These are phyloP conservation scores for Alcedo quadribrachys DNA, from an alignment of 2,797 vertebrate species.

Conservation along the genomic window DNA sequence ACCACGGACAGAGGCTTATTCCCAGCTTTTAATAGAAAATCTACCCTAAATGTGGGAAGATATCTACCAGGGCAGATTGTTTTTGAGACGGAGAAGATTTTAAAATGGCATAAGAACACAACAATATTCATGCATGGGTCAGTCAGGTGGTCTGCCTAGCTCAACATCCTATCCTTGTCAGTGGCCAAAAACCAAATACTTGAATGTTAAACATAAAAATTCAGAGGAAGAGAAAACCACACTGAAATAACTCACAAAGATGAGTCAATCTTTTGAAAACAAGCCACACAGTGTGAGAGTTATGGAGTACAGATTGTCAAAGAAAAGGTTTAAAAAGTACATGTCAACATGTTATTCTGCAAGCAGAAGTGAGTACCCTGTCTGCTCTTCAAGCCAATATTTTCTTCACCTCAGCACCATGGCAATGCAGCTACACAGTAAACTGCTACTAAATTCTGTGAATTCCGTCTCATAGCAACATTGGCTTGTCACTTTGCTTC, in stretches of 20 bases:
- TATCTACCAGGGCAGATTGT: neutral
- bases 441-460: neutral
- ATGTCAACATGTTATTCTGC: neutral
- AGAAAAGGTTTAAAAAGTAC: neutral
- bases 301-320: constrained; percentile 3
- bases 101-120: neutral
- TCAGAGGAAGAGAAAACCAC: neutral
- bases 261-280: constrained; percentile 5
- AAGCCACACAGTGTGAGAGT: neutral
- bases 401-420: constrained; percentile 17
- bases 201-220: neutral
- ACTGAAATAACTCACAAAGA: neutral
- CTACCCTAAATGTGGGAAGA: neutral
- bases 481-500: neutral
- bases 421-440: neutral
- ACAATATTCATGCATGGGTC: accelerated
- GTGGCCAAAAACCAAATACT: neutral
- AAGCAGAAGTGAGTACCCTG: neutral
- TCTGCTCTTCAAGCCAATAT: neutral
- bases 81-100: neutral
- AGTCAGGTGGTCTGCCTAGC: neutral
- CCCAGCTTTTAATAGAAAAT: neutral
- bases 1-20: constrained; percentile 55
- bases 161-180: neutral
- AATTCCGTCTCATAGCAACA: neutral